Base-by-base conservation (phyloP, 2,888 invertebrate species). In the Uloborus plumipes region DNA sequence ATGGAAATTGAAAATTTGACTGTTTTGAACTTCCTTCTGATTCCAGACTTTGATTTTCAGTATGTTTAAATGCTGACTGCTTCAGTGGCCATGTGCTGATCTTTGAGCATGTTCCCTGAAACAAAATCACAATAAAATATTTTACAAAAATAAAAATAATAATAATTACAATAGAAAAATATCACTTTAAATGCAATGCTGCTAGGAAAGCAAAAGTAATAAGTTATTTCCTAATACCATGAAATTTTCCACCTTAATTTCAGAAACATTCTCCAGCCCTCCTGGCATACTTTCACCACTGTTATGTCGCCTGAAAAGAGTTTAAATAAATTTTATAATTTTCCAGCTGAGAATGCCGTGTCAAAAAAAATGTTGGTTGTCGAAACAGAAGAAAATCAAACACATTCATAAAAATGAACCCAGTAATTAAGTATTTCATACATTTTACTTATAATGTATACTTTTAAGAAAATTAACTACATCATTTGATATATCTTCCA, bases 261-360 rank as follows among this genome's bases (percentile, higher is more conserved):
- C 80, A 11, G 74, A 80, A 26, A 74, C 72, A 62, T 74, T 80
- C 64, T 80, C 80, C 31, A 80, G 58, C 7, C 80, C 74, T 14
- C 79, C 84, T 58, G 79, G 84, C 75, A 84, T 67, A 18, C 84
- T 79, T 71, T 84, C 84, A 26, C 80, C 75, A 84, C 72, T 84
- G 26, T 58, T 80, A 39, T 75, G 80, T 22, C 79, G 62, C 22
- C 84, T 84, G 15, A 53, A 61, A 69, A 39, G 22, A 14, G 11
- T 39, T 51, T 47, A 70, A 49, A 58, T n/a, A 70, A 50, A 59
- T 22, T 59, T 18, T 71, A 26, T 20, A 71, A 59, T 2, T 39
- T 39, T 47, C 47, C 64, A 64, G 47, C 39, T 64, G 47, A 64
- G 31, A 49, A 47, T 26, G 51, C 39, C 3, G 1, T 3, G 26